Evolutionary conservation across 2,113 vertebrate species (phyloP), one percentile per base, ranked within the genome.

Genomic region (Chaenocephalus aceratus): DNA sequence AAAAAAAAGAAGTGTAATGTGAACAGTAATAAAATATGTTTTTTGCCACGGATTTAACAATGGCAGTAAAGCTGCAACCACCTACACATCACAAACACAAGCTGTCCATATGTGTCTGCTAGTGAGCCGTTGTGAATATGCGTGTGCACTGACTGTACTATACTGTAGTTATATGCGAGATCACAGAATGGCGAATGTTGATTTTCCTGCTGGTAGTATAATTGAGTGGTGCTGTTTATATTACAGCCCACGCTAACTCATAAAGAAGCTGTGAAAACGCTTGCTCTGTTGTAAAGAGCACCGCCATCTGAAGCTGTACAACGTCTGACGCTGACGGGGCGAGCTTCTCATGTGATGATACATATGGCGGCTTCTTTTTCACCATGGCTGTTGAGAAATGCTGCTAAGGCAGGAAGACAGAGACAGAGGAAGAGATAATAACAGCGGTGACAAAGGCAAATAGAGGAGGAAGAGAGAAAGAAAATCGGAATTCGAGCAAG

Each of bases 221-320:
- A 85, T 72, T 78, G 79, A 89, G 80, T 59, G 62, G 59, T 66
- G 77, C 83, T 88, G 91, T 89, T 91, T 85, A 81, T 73, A 49
- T 80, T 70, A 72, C 73, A n/a, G 76, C 87, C 84, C 84, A 87
- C 73, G 51, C 75, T 36, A 64, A 66, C 77, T 76, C 75, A 69
- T 87, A 75, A 88, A 84, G 80, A 86, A 86, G 78, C 86, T 83
- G 82, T 83, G 86, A 88, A 89, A 82, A 81, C 0, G 56, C 59
- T 80, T 34, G 56, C 51, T 77, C 46, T 67, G 74, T 80, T 63
- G 76, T 84, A 82, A 80, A 83, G 83, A 87, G 67, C 75, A 34
- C 52, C 78, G 6, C 62, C 81, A 73, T 86, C 72, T 83, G 74
- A 89, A 77, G 69, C 72, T 21, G 49, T 18, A 44, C 72, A 44